Percentiles rank a stretch among this genome's conserved stretches.
These are phyloP conservation scores for Colletes latitarsis DNA, from an alignment of 1,140 invertebrate genomes.

Conservation along the genomic window DNA sequence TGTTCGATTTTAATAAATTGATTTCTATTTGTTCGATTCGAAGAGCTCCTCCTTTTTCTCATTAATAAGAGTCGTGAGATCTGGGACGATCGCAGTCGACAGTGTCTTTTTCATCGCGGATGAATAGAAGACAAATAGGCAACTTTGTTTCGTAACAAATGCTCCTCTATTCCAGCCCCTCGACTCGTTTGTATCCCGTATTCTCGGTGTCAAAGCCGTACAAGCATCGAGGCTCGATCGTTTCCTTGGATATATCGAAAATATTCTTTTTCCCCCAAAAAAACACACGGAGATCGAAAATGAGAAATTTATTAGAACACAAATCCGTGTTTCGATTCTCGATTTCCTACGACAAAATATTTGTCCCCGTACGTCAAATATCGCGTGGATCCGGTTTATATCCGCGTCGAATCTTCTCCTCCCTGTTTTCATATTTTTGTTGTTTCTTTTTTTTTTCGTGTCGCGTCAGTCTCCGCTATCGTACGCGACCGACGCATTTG, in stretches of 20 bases:
- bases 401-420: neutral
- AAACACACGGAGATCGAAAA: neutral
- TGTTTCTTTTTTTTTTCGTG: neutral
- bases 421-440: too few species aligned
- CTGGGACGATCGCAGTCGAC: neutral
- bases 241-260: neutral
- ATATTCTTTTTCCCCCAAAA: too few species aligned
- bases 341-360: slow-evolving; percentile 1
- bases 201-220: neutral
- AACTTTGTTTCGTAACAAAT: slow-evolving; percentile 10
- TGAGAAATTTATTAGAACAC: slow-evolving; percentile 28
- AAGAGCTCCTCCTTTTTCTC: too few species aligned
- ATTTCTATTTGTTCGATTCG: too few species aligned
- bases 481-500: slow-evolving; percentile 9
- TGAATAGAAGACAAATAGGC: neutral
- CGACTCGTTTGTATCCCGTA: neutral
- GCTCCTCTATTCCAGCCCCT: neutral
- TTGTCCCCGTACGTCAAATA: neutral
- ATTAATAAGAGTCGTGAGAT: neutral
- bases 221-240: neutral
- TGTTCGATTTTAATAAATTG: too few species aligned
- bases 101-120: neutral
- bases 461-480: slow-evolving; percentile 4
- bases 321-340: neutral
- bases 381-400: neutral